Evolutionary conservation across 1,140 invertebrate genomes (phyloP).

Genomic region (Drosophila gunungcola): DNA sequence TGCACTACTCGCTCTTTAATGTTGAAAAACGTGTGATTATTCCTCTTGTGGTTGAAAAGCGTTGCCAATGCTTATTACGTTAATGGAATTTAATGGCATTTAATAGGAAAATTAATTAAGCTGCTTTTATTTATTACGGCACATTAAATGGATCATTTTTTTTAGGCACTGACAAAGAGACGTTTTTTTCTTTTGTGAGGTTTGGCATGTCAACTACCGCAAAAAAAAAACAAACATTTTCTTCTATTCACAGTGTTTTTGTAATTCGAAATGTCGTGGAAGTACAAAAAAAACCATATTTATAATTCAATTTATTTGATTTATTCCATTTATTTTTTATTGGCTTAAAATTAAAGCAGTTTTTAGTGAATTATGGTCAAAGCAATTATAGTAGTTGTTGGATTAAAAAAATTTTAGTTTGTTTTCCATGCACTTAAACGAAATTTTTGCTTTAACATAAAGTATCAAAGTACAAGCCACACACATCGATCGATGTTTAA

Average conservation of each 20-base stretch:
- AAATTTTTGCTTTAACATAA: neutral
- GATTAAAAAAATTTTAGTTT: too few relatives aligned
- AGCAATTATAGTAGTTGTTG: too few relatives aligned
- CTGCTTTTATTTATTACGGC: slow-evolving; percentile 47
- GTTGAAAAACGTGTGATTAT: slow-evolving; percentile 5
- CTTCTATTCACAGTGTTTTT: slow-evolving; percentile 3
- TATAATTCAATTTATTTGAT: neutral
- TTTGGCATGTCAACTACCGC: slow-evolving; percentile 9
- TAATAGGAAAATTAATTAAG: slow-evolving; percentile 62
- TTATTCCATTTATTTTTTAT: neutral
- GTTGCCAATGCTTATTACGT: slow-evolving; percentile 25
- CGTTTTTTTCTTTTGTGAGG: neutral
- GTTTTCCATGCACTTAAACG: neutral
- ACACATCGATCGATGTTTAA: slow-evolving; percentile 37
- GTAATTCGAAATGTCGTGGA: neutral
- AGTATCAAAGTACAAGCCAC: slow-evolving; percentile 28
- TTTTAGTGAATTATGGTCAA: neutral
- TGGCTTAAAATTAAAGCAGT: neutral
- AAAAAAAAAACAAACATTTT: slow-evolving; percentile 14
- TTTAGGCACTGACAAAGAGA: slow-evolving; percentile 14
- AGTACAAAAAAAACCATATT: neutral
- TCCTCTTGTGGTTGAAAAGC: slow-evolving; percentile 11
- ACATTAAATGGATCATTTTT: slow-evolving; percentile 16
- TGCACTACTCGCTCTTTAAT: neutral
- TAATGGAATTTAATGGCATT: slow-evolving; percentile 59